Percentiles rank a stretch among this genome's conserved stretches.
Evolutionary conservation across 2,888 invertebrate species (phyloP).

Genomic region (Globia sparganii): DNA sequence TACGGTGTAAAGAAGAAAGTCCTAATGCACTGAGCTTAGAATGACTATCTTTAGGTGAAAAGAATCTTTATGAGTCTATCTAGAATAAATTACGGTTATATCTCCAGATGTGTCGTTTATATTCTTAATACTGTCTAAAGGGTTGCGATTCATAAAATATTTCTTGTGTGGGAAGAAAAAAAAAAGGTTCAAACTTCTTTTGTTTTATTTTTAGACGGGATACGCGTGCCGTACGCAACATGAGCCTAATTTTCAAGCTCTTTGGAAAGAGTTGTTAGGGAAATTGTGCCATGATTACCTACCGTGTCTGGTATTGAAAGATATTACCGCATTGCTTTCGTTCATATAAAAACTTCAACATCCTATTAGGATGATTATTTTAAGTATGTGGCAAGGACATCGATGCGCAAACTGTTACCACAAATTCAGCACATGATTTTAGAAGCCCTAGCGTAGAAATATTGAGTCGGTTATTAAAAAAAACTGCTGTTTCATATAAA

Average conservation of each 20-base stretch:
- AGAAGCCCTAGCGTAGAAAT: too few species aligned
- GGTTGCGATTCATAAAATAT: conserved; percentile 28
- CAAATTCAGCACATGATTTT: too few species aligned
- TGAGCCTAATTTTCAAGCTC: not conserved
- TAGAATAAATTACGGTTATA: conserved; percentile 51
- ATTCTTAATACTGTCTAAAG: conserved; percentile 45
- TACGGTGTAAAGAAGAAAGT: conserved; percentile 14
- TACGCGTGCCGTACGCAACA: not conserved
- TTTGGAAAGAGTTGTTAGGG: not conserved
- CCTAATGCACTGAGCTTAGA: conserved; percentile 44
- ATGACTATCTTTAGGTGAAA: conserved; percentile 35
- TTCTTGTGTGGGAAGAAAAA: not conserved
- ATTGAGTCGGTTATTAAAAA: too few species aligned
- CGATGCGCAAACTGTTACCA: too few species aligned
- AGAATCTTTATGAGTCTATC: conserved; percentile 46
- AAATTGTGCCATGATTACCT: not conserved
- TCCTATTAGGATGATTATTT: not conserved
- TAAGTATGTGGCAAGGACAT: not conserved
- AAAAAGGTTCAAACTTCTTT: not conserved
- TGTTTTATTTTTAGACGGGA: conserved; percentile 14
- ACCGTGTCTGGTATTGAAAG: not conserved
- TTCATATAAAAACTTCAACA: not conserved
- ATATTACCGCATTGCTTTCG: not conserved
- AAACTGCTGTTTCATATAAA: too few species aligned
- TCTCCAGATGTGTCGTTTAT: conserved; percentile 43